Percentiles rank a stretch among this genome's conserved stretches.
Conservation (phyloP, 1,140 invertebrate genomes). For the Heliconius congener region DNA sequence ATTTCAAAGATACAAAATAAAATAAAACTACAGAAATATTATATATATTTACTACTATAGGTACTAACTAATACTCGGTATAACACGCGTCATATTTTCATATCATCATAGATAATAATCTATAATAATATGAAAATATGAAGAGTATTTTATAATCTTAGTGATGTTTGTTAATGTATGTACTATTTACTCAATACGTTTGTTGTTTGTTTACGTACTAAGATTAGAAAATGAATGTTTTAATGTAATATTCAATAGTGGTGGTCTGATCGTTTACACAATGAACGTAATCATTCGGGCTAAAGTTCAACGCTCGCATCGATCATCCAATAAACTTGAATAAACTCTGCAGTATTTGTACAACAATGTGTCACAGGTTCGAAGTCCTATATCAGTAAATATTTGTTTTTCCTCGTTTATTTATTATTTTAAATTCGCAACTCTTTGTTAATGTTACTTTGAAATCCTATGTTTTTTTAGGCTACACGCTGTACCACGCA, state of each 20-base stretch:
- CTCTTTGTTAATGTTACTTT: no score
- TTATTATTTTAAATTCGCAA: not conserved
- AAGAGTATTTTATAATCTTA: not conserved
- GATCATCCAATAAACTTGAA: not conserved
- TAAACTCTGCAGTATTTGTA: not conserved
- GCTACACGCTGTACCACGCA: no score
- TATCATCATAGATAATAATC: no score
- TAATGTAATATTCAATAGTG: not conserved
- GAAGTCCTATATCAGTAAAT: not conserved
- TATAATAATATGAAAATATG: no score
- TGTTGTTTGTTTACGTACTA: not conserved
- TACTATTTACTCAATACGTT: not conserved
- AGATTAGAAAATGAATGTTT: not conserved
- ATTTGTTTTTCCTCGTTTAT: not conserved
- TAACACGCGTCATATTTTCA: no score
- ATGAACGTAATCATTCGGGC: not conserved
- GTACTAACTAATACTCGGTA: no score
- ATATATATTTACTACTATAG: no score
- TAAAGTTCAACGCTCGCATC: constrained; percentile 4
- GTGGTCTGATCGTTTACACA: not conserved
- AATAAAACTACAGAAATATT: no score
- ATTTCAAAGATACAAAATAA: no score
- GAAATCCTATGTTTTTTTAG: no score
- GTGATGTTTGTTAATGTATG: not conserved
- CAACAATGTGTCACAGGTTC: not conserved